Evolutionary conservation across 2,113 vertebrate genomes (phyloP), one percentile per base, ranked within the genome.

Genomic region (Otis tarda): DNA sequence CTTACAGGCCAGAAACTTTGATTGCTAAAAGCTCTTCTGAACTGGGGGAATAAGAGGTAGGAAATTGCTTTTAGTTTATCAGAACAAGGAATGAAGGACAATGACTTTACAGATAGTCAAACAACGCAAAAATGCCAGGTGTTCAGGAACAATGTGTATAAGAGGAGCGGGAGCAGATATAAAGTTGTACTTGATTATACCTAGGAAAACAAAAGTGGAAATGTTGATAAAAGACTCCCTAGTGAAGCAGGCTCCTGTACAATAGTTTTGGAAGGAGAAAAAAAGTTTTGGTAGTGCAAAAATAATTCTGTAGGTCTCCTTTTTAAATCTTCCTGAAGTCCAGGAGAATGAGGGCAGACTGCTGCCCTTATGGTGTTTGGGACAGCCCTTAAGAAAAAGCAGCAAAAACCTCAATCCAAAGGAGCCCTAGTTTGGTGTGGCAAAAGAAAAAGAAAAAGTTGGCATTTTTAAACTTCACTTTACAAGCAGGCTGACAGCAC

Each of bases 381-480:
- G 10, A 33, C 4, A 71, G 22, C 22, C 19, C 6, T 78, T 47
- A 37, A 0, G 4, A 77, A 86, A 86, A 83, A 25, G 2, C 10
- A 80, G 37, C 22, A 61, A 61, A 90, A 90, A 17, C 0, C 7
- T 57, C 59, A 69, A 5, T 33, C 22, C 31, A 79, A 61, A 25
- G 16, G 24, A 47, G 7, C 3, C 0, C 3, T 37, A 30, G 20
- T 31, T 41, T 61, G 9, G 4, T 23, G 23, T 25, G 24, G 5
- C 5, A 41, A 52, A 56, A 79, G 33, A 39, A 11, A 37, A 55
- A 43, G 3, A 11, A 37, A 55, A 43, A 3, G 2, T 12, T 49
- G 17, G 6, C 8, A 35, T 56, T 79, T 86, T 75, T 30, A 55
- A 75, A 90, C 20, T 22, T 50, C 14, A n/a, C 15, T 77, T 80